These are phyloP conservation scores for Chymomyza fuscimana DNA, from an alignment of 2,888 invertebrate genomes.

Conservation along the genomic window DNA sequence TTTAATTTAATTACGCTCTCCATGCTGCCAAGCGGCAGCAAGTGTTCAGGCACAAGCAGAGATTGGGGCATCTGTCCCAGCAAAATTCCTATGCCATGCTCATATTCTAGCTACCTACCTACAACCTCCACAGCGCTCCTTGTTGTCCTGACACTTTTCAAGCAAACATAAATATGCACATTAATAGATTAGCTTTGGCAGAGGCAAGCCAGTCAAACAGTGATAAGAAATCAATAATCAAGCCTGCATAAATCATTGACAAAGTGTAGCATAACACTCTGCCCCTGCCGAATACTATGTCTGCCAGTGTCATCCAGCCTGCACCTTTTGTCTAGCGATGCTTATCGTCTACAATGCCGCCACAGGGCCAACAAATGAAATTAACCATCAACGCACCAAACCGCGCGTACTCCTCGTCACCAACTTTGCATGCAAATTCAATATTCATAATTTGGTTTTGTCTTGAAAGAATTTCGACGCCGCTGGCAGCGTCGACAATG, in stretches of 20 bases:
- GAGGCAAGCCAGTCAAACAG: conserved; percentile 4
- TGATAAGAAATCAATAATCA: conserved; percentile 68
- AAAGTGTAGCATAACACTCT: conserved; percentile 22
- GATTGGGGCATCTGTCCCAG: conserved; percentile 28
- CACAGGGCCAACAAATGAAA: conserved; percentile 1
- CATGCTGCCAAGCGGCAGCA: conserved; percentile 27
- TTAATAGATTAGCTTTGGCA: conserved; percentile 54
- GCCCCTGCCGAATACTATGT: background rate
- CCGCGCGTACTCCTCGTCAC: conserved; percentile 1
- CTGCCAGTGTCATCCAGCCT: conserved; percentile 15
- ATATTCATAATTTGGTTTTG: conserved; percentile 66
- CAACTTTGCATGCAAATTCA: conserved; percentile 46
- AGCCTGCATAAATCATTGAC: conserved; percentile 61
- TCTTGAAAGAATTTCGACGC: conserved; percentile 45
- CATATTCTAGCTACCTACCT: background rate
- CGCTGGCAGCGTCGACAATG: conserved; percentile 38
- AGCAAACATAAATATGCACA: conserved; percentile 43
- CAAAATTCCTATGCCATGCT: background rate
- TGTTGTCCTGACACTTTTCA: conserved; percentile 9
- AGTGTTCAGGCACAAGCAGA: conserved; percentile 8
- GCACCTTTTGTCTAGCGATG: conserved; percentile 49
- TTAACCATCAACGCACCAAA: background rate
- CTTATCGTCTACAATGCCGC: conserved; percentile 41
- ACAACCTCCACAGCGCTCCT: background rate
- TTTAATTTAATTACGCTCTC: conserved; percentile 71